These are phyloP conservation scores for Seladonia tumulorum DNA, from an alignment of 2,888 invertebrate species.

Conservation along the genomic window DNA sequence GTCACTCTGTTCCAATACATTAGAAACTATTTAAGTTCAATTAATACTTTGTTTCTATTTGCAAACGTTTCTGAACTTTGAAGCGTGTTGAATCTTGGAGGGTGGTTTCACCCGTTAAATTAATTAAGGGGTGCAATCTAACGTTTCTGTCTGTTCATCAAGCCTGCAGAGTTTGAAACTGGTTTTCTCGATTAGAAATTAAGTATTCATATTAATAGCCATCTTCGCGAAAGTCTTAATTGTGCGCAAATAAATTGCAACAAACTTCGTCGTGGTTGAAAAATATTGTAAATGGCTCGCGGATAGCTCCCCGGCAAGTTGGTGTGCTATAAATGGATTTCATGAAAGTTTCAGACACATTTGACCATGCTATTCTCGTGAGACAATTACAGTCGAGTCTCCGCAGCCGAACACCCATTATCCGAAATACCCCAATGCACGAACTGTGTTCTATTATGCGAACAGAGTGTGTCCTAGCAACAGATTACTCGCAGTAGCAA, in stretches of 20 bases:
- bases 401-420: slow-evolving; percentile 8
- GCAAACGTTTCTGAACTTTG: neutral
- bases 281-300: neutral
- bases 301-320: neutral
- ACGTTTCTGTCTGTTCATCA: neutral
- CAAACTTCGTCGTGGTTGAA: neutral
- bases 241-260: neutral
- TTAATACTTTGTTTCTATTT: neutral
- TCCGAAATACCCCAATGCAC: neutral
- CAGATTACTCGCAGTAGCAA: neutral
- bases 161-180: neutral
- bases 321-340: neutral
- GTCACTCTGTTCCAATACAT: too few relatives aligned
- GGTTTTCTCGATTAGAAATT: neutral
- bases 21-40: neutral
- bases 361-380: slow-evolving; percentile 1
- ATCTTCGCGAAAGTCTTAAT: neutral
- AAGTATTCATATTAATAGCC: neutral
- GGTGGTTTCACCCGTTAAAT: neutral
- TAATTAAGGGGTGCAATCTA: neutral
- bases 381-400: neutral
- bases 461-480: neutral
- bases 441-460: neutral
- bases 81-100: neutral
- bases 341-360: neutral